Evolutionary conservation across 2,888 invertebrate species (phyloP).

Genomic region (Rutpela maculata): DNA sequence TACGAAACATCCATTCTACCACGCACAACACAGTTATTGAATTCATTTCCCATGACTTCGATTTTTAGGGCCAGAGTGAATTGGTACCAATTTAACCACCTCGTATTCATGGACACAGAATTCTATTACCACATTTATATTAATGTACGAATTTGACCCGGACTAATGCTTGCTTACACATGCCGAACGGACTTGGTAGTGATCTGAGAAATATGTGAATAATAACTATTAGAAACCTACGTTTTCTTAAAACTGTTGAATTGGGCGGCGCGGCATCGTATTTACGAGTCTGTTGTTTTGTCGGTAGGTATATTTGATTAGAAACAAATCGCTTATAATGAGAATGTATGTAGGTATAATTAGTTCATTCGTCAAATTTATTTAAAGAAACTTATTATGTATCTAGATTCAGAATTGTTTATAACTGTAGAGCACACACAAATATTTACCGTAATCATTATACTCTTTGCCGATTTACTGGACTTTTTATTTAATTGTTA

Average conservation of each 20-base stretch:
- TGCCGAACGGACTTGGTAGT: neutral
- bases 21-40: no score
- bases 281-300: neutral
- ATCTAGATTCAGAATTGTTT: neutral
- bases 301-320: neutral
- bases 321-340: neutral
- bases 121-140: no score
- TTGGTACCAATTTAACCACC: no score
- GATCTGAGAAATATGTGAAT: neutral
- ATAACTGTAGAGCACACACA: neutral
- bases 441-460: no score
- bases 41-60: no score
- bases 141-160: neutral
- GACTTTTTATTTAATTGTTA: no score
- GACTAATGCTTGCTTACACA: neutral
- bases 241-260: neutral
- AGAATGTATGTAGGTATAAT: neutral
- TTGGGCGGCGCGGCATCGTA: conserved; percentile 8
- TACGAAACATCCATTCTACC: no score
- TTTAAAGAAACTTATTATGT: neutral
- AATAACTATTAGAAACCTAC: conserved; percentile 3
- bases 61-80: no score
- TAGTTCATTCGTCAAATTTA: neutral
- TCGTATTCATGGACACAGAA: no score
- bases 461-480: no score